Percentiles rank a stretch among this genome's conserved stretches.
These are phyloP conservation scores for Asbolus verrucosus DNA, from an alignment of 1,140 invertebrate genomes.

Conservation along the genomic window DNA sequence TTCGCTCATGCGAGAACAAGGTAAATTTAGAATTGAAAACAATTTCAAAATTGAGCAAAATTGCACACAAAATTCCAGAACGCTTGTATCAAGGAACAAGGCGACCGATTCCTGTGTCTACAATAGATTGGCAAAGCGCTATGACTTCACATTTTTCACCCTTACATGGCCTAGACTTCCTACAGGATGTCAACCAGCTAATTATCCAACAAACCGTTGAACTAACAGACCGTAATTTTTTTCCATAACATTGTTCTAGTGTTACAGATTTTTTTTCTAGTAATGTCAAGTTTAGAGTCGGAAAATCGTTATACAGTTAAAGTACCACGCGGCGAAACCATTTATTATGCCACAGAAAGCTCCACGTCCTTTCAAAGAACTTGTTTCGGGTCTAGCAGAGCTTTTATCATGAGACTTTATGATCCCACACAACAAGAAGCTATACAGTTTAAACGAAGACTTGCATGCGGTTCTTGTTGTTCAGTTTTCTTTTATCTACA, in stretches of 20 bases:
- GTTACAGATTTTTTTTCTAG: slow-evolving; percentile 50
- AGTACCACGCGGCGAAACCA: slow-evolving; percentile 71
- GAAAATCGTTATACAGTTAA: slow-evolving; percentile 75
- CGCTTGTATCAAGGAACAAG: slow-evolving; percentile 47
- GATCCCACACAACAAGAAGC: slow-evolving; percentile 76
- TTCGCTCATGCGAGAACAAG: slow-evolving; percentile 7
- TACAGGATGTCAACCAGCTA: slow-evolving; percentile 67
- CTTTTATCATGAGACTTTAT: slow-evolving; percentile 72
- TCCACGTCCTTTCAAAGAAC: slow-evolving; percentile 69
- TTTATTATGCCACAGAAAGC: slow-evolving; percentile 73
- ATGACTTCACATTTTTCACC: slow-evolving; percentile 68
- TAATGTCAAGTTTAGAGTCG: slow-evolving; percentile 65
- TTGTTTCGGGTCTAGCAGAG: slow-evolving; percentile 70
- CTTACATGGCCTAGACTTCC: slow-evolving; percentile 70
- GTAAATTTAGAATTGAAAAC: background rate
- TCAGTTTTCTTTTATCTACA: slow-evolving; percentile 60
- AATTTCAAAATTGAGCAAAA: background rate
- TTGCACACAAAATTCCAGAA: slow-evolving; percentile 5
- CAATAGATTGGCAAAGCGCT: slow-evolving; percentile 67
- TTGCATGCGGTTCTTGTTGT: slow-evolving; percentile 66
- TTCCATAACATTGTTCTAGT: background rate
- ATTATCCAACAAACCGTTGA: slow-evolving; percentile 72
- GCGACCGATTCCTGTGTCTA: slow-evolving; percentile 67
- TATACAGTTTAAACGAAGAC: slow-evolving; percentile 68
- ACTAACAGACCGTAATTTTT: slow-evolving; percentile 68